A percentile compares a stretch with the other conserved stretches of the same genome.
Evolutionary conservation across 2,797 vertebrate genomes (phyloP).

Genomic region (Argya squamiceps): DNA sequence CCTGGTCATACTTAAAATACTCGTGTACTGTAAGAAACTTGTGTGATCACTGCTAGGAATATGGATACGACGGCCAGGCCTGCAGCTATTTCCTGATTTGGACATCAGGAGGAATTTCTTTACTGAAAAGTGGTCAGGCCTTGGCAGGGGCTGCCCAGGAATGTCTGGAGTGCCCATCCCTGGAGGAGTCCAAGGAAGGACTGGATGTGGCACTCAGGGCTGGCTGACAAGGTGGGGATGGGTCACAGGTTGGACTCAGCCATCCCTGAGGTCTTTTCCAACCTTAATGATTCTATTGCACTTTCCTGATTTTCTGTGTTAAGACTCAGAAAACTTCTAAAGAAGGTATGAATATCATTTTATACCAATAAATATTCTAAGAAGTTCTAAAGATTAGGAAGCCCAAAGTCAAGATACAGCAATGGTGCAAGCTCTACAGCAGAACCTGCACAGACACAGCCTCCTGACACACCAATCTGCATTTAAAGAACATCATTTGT

Average conservation of each 20-base stretch:
- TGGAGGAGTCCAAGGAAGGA: not conserved
- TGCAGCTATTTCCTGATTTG: not conserved
- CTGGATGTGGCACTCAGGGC: not conserved
- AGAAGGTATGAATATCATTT: not conserved
- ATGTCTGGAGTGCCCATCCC: not conserved
- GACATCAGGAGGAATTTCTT: not conserved
- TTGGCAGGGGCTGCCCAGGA: not conserved
- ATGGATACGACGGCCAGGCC: fast-evolving
- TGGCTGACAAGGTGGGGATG: not conserved
- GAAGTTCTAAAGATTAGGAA: not conserved
- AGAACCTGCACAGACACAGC: not conserved
- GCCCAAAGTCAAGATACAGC: not conserved
- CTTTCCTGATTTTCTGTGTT: not conserved
- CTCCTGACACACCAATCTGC: not conserved
- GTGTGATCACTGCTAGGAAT: not conserved
- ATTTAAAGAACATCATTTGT: not conserved
- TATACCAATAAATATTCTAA: not conserved
- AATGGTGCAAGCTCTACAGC: not conserved
- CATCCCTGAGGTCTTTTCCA: not conserved
- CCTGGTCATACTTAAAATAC: too few relatives aligned
- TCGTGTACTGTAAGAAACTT: not conserved
- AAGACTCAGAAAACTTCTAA: not conserved
- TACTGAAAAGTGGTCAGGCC: not conserved
- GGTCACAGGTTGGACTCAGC: not conserved
- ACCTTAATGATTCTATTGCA: not conserved